Conservation (phyloP, 2,797 vertebrate species). For the Champsocephalus gunnari region DNA sequence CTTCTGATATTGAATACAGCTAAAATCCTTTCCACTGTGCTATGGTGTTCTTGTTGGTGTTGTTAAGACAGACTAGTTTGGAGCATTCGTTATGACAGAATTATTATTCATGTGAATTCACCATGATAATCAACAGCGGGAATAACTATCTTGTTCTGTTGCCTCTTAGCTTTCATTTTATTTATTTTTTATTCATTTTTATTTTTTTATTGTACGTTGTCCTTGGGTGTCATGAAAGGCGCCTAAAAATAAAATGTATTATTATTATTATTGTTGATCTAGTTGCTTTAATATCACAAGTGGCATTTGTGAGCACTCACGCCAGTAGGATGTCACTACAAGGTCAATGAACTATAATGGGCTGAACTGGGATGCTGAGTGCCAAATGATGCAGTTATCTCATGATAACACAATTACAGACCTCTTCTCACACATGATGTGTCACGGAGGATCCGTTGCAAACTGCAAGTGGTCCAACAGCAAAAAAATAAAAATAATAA, state of each 20-base stretch:
- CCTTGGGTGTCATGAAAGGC: no score
- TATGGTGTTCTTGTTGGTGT: background rate
- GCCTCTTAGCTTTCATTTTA: no score
- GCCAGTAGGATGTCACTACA: constrained; percentile 23
- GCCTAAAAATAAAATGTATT: no score
- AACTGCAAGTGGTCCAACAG: constrained; percentile 79
- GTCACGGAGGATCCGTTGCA: constrained; percentile 78
- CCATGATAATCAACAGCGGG: background rate
- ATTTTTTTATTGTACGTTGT: no score
- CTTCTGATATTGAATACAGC: constrained; percentile 3
- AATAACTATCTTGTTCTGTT: background rate
- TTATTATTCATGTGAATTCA: constrained; percentile 3
- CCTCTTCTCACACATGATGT: constrained; percentile 86
- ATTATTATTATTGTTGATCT: background rate
- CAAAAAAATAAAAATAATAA: constrained; percentile 58
- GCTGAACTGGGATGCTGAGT: constrained; percentile 23
- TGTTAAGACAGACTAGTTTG: background rate
- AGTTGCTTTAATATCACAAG: constrained; percentile 5
- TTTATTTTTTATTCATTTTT: no score
- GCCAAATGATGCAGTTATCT: constrained; percentile 32
- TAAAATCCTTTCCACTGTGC: background rate
- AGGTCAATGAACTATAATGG: constrained; percentile 39
- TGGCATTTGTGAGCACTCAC: constrained; percentile 13
- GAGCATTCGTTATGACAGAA: background rate
- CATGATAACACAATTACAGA: constrained; percentile 27